Conservation (phyloP, 2,797 vertebrate genomes). For the Gallinago nigripennis region DNA sequence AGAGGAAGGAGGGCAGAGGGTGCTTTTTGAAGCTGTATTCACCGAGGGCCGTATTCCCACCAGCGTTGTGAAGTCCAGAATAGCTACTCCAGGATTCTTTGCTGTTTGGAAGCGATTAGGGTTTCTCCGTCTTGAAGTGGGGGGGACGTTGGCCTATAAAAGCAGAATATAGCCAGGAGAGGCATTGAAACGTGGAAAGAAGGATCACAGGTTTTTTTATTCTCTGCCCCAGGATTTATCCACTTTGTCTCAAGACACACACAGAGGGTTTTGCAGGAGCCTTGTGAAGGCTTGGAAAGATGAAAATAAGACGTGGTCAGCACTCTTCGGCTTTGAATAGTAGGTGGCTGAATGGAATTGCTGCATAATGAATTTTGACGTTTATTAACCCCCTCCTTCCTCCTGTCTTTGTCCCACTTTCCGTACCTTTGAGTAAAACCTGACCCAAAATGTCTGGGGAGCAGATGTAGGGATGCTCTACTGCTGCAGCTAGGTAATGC, state of each 20-base stretch:
- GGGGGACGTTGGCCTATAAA: neutral
- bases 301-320: neutral
- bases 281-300: neutral
- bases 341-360: neutral
- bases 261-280: neutral
- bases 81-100: neutral
- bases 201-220: neutral
- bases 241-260: neutral
- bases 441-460: neutral
- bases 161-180: neutral
- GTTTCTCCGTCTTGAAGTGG: neutral
- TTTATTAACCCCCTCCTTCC: neutral
- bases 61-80: neutral
- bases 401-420: neutral
- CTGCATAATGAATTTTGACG: neutral
- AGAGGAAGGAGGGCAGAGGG: conserved; percentile 34
- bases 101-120: neutral
- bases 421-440: neutral
- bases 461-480: neutral
- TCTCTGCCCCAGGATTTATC: neutral
- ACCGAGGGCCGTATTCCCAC: neutral
- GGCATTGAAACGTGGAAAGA: neutral
- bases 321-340: neutral
- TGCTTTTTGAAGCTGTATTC: conserved; percentile 23
- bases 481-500: neutral